Percentiles rank a stretch among this genome's conserved stretches.
phyloP scores from a whole-genome alignment of 2,113 vertebrate species.

The Clarias magur region DNA sequence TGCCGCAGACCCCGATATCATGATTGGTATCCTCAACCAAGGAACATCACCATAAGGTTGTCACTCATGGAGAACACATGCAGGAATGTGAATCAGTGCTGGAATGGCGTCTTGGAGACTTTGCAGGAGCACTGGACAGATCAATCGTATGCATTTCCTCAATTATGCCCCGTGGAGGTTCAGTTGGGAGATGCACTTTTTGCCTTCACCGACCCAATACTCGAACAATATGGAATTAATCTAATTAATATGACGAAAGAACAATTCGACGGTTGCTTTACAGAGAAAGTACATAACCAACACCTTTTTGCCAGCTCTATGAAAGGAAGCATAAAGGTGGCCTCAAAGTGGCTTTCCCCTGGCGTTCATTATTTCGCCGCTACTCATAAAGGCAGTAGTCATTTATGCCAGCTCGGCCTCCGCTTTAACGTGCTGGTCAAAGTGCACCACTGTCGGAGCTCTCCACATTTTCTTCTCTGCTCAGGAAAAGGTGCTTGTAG shows the following conservation, averaged over 20 bases:
- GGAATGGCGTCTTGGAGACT: constrained; percentile 53
- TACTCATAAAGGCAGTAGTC: constrained; percentile 58
- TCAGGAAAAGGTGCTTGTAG: constrained; percentile 79
- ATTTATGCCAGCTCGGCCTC: constrained; percentile 75
- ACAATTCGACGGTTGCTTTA: constrained; percentile 74
- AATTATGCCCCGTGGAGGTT: constrained; percentile 81
- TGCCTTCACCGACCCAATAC: constrained; percentile 71
- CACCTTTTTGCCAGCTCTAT: constrained; percentile 70
- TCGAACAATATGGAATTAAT: constrained; percentile 74
- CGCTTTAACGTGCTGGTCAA: constrained; percentile 78
- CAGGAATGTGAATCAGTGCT: constrained; percentile 69
- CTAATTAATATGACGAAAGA: constrained; percentile 76
- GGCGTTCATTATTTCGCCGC: constrained; percentile 81
- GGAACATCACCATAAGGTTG: constrained; percentile 70
- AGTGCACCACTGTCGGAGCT: constrained; percentile 72
- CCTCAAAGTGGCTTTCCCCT: constrained; percentile 70
- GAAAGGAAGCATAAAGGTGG: constrained; percentile 67
- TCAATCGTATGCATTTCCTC: constrained; percentile 63
- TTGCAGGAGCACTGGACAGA: constrained; percentile 27
- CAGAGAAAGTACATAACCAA: constrained; percentile 51
- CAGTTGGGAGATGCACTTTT: constrained; percentile 78
- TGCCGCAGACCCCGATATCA: constrained; percentile 64
- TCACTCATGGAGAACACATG: constrained; percentile 74
- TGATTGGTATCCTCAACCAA: constrained; percentile 71
- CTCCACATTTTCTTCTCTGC: constrained; percentile 69